Evolutionary conservation across 2,797 vertebrate species (phyloP), one percentile per base, ranked within the genome.

Genomic region (Sphenopsis melanotis): DNA sequence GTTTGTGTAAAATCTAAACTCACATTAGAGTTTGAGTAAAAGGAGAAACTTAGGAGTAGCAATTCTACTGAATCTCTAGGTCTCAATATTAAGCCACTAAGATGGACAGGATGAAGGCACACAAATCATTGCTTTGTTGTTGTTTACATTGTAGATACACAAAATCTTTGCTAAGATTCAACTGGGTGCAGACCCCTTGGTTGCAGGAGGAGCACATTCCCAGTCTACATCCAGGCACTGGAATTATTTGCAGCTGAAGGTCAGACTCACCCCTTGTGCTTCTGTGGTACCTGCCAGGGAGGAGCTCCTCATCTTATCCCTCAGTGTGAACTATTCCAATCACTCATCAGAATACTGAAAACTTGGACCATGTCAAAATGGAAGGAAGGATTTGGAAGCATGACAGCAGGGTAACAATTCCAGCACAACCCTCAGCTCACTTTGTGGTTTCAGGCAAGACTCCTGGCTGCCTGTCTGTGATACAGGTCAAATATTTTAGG

Each of bases 1-100:
- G 59, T 89, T 78, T 75, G 64, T 68, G 46, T 61, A 65, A 87
- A 92, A 87, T 72, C 57, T 55, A 27, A 91, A 64, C 39, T 64
- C 56, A 86, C 75, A 52, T 53, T 44, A 53, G 18, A 57, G 15
- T 87, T 68, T 24, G 68, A 93, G 30, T 34, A 60, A 66, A 94
- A 86, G 9, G 15, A 64, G 19, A 55, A 76, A 64, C 30, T 71
- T 22, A 2, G 8, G 9, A 55, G 15, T 10, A 61, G 78, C 8
- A 66, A 76, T 63, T 55, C 37, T 60, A 42, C 47, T 27, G 27
- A 70, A 32, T 39, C 36, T 91, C 50, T 53, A 10, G 49, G 13
- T 90, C 60, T 68, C 34, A 50, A 2, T 30, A 23, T 74, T 18
- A 70, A 41, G 7, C 19, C 29, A 18, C 20, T 10, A 6, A 12